Evolutionary conservation across 2,113 vertebrate species (phyloP).

Genomic region (Nestor notabilis): DNA sequence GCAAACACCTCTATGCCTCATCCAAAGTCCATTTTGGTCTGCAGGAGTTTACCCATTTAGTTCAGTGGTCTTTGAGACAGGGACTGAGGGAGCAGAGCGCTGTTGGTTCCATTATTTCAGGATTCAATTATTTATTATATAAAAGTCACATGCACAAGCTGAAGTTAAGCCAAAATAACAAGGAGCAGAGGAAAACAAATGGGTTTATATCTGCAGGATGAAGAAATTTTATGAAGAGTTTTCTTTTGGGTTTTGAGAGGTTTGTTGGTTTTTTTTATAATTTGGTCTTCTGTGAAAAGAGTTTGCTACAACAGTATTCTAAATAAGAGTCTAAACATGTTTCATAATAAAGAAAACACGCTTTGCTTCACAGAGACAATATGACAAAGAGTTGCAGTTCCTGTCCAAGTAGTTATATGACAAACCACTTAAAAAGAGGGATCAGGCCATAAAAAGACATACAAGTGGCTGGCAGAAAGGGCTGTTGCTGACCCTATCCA

Average conservation of each 20-base stretch:
- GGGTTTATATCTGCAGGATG: background rate
- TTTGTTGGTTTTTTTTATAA: background rate
- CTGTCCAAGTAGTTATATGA: background rate
- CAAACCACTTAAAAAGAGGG: background rate
- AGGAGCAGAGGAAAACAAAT: background rate
- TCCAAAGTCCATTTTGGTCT: background rate
- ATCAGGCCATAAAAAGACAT: background rate
- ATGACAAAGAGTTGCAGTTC: slow-evolving; percentile 11
- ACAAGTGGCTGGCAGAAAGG: background rate
- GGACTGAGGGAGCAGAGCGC: background rate
- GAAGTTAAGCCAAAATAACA: background rate
- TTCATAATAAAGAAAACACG: background rate
- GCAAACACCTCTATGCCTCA: background rate
- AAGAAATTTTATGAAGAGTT: background rate
- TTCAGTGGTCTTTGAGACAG: background rate
- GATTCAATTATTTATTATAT: background rate
- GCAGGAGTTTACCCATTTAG: background rate
- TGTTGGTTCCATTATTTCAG: background rate
- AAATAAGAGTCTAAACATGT: background rate
- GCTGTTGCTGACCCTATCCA: background rate
- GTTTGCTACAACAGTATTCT: slow-evolving; percentile 13
- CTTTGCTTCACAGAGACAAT: background rate
- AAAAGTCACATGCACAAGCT: background rate
- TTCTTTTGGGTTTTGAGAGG: background rate
- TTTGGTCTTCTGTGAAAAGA: background rate